These are phyloP conservation scores for Halocynthia roretzi DNA, from an alignment of 23 tunicate genomes.

Conservation along the genomic window DNA sequence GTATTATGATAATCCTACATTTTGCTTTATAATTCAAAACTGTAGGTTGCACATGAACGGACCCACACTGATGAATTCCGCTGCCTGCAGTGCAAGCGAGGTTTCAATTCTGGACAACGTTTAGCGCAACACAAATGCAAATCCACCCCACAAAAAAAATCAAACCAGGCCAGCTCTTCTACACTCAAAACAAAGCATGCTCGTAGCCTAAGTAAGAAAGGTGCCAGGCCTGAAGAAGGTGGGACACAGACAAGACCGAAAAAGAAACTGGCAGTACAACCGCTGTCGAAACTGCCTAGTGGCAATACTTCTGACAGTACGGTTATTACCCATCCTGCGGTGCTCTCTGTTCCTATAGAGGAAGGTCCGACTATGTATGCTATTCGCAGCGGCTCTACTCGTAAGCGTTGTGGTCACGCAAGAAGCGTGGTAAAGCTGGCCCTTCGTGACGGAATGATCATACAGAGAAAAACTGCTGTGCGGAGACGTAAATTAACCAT, in stretches of 20 bases:
- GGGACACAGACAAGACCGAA: too few relatives aligned
- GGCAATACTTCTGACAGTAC: background rate
- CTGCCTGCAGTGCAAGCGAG: background rate
- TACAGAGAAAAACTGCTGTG: background rate
- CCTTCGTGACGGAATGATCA: background rate
- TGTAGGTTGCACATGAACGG: conserved; percentile 14
- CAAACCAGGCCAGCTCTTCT: background rate
- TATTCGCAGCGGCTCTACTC: conserved; percentile 10
- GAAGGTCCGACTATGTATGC: conserved; percentile 25
- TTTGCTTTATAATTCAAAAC: too few relatives aligned
- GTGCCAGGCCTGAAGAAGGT: background rate
- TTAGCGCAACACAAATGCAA: conserved; percentile 4
- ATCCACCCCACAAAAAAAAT: background rate
- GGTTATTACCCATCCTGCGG: background rate
- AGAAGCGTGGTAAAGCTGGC: background rate
- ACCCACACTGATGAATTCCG: conserved; percentile 5
- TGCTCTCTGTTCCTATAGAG: background rate
- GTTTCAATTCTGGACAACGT: background rate
- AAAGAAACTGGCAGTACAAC: too few relatives aligned
- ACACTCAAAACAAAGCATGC: background rate
- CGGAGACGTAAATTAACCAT: background rate
- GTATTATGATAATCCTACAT: too few relatives aligned
- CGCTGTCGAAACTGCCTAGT: too few relatives aligned
- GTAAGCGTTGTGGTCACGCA: too few relatives aligned
- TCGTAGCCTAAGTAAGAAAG: background rate